These are phyloP conservation scores for Onychomys arenicola DNA, from an alignment of 2,797 vertebrate genomes.

Conservation along the genomic window DNA sequence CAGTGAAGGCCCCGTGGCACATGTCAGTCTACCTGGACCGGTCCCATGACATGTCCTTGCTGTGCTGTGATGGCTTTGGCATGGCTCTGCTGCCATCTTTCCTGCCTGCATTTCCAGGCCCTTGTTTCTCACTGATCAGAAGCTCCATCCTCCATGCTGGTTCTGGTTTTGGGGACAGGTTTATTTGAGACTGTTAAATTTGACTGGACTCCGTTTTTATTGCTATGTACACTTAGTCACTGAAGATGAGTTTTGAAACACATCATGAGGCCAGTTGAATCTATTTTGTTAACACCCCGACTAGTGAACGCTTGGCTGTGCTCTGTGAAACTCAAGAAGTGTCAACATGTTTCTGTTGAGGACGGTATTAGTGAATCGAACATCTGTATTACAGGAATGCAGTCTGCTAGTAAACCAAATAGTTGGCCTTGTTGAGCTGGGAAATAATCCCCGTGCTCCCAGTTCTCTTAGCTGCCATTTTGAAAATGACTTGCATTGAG, in stretches of 20 bases:
- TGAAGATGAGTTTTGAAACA: background rate
- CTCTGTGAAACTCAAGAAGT: background rate
- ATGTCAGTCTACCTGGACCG: background rate
- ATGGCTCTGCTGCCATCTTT: background rate
- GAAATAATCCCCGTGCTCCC: constrained; percentile 33
- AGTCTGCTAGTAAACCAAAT: background rate
- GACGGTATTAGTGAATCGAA: background rate
- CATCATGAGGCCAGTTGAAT: background rate
- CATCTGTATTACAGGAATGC: background rate
- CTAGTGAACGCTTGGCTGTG: background rate
- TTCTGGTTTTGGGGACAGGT: background rate
- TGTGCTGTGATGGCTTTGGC: background rate
- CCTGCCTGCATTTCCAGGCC: background rate
- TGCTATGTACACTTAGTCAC: background rate
- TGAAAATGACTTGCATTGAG: constrained; percentile 28
- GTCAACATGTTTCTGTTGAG: constrained; percentile 9
- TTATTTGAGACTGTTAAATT: constrained; percentile 43
- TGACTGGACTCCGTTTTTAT: background rate
- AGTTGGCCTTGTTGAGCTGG: constrained; percentile 54
- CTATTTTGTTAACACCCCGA: constrained; percentile 52
- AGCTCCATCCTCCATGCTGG: background rate
- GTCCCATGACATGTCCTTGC: background rate
- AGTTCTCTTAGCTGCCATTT: constrained; percentile 48
- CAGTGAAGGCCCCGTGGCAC: background rate
- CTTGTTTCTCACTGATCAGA: background rate